Evolutionary conservation across 2,113 vertebrate genomes (phyloP), one percentile per base, ranked within the genome.

Genomic region (Toxotes jaculatrix): DNA sequence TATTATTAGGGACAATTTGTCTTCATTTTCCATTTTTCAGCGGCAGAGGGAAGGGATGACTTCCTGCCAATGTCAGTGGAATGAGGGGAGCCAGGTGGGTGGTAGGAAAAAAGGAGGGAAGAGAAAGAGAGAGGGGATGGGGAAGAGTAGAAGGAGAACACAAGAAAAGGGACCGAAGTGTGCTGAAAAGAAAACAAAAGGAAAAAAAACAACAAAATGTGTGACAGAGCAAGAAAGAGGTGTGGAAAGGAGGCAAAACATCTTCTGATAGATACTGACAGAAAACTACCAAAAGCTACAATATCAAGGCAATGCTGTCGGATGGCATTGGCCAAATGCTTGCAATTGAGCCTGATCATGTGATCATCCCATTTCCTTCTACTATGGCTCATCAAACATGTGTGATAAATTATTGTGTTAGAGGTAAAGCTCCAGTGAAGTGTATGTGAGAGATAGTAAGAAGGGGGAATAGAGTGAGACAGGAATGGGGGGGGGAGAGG

Each of bases 1-100:
- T 38, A 82, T 86, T 72, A 88, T 87, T 82, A 74, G 45, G 49
- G 65, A 83, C 77, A 74, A 89, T 90, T 76, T 90, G 79, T 93
- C 82, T 83, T 88, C 60, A 79, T 87, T 84, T 91, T 64, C 59
- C 8, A 70, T 84, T 88, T 87, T 82, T 83, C 64, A 74, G 74
- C 64, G 64, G 76, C 36, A 19, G 74, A 75, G 53, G 60, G 74
- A 72, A 83, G 51, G 75, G 34, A 64, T 51, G 82, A 82, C 70
- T 82, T 81, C 49, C 59, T 89, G 77, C 73, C 72, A 77, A n/a
- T 73, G 81, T 76, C n/a, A 64, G 83, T 7, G n/a, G 67, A 53
- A 45, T 16, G 53, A 34, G 53, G 60, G 74, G 57, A 82, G 71
- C 56, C 79, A 83, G 66, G 79, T 77, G 61, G 75, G 51, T 43